phyloP scores from a whole-genome alignment of 2,113 vertebrate genomes.

The Pelodiscus sinensis region DNA sequence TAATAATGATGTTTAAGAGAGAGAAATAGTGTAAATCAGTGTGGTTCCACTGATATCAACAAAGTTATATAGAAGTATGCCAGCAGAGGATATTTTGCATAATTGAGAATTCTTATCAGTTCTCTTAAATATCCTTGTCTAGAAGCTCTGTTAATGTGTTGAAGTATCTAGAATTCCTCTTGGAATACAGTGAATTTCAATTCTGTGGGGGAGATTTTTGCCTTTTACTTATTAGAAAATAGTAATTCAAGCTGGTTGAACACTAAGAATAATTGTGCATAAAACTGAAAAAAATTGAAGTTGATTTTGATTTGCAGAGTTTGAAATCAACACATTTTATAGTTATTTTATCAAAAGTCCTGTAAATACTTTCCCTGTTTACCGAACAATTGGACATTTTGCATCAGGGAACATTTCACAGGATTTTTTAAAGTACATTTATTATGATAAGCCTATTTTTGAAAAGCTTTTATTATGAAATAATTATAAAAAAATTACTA shows the following conservation, averaged over 20 bases:
- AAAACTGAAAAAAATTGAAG: no score
- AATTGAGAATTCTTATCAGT: fast-evolving
- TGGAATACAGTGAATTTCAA: background rate
- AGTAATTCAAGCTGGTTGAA: no score
- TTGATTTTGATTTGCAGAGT: background rate
- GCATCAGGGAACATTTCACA: background rate
- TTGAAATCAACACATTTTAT: background rate
- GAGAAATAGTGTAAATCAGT: background rate
- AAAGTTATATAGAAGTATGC: fast-evolving
- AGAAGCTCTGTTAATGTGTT: background rate
- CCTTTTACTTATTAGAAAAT: background rate
- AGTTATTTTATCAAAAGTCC: background rate
- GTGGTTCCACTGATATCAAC: fast-evolving
- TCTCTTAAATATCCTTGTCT: background rate
- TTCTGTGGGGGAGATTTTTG: background rate
- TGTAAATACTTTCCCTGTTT: background rate
- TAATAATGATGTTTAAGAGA: background rate
- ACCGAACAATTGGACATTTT: background rate
- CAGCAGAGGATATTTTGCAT: background rate
- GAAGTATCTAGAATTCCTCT: background rate
- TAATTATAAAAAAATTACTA: background rate
- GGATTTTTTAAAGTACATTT: background rate
- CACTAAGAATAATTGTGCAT: no score
- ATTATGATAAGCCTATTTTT: background rate
- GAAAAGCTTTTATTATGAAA: background rate